Percentiles rank a stretch among this genome's conserved stretches.
Evolutionary conservation across 2,797 vertebrate species (phyloP).

Genomic region (Urophycis tenuis): DNA sequence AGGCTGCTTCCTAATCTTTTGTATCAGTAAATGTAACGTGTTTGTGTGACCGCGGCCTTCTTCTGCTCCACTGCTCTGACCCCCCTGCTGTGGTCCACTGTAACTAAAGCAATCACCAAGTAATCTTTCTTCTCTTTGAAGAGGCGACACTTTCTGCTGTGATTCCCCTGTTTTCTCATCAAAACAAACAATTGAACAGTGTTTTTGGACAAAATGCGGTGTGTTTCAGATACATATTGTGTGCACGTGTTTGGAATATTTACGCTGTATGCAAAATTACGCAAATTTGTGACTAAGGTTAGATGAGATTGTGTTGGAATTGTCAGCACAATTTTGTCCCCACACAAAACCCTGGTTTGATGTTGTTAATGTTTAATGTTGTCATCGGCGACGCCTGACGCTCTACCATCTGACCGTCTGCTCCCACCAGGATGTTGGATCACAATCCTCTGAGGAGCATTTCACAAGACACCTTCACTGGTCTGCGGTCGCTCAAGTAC

Average conservation of each 20-base stretch:
- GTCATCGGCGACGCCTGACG: background rate
- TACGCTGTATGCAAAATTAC: background rate
- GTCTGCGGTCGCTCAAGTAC: conserved; percentile 69
- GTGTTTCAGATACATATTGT: too few relatives aligned
- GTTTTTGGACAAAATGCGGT: background rate
- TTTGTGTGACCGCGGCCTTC: background rate
- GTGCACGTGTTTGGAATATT: background rate
- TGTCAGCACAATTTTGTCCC: background rate
- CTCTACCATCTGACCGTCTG: background rate
- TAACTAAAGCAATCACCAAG: background rate
- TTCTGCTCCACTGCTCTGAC: background rate
- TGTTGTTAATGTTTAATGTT: background rate
- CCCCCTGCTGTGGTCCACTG: background rate
- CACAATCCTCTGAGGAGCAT: conserved; percentile 73
- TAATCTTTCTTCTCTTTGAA: background rate
- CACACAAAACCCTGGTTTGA: background rate
- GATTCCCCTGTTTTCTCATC: background rate
- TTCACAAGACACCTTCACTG: conserved; percentile 69
- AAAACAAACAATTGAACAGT: background rate
- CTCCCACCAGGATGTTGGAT: conserved; percentile 70
- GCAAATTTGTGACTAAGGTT: background rate
- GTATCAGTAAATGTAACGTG: background rate
- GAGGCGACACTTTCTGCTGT: background rate
- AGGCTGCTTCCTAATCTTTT: background rate
- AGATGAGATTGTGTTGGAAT: background rate